Base-by-base conservation (phyloP, 2,113 vertebrate genomes). In the Rhinichthys klamathensis region DNA sequence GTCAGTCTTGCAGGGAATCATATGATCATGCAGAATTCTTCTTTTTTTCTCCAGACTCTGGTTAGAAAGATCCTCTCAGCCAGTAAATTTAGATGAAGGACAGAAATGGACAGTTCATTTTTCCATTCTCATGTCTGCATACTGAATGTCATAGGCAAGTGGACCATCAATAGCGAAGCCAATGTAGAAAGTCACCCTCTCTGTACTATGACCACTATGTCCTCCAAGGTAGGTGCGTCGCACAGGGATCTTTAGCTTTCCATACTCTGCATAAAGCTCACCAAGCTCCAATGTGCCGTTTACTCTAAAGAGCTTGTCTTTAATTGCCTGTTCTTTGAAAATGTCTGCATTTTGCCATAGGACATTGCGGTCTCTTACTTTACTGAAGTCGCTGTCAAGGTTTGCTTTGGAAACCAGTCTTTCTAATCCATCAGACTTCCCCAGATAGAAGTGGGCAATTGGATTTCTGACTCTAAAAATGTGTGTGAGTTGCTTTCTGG, bases 91-190 rank as follows among this genome's bases (percentile, higher is more conserved):
- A 30, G 30, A 30, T 30, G 30, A 30, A 30, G 30, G 30, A 30
- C 1, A 30, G 30, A 30, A 30, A 30, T 30, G 30, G 30, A 30
- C 2, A 1, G 30, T 30, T 30, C 2, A 30, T 30, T 30, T 30
- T 30, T 30, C 30, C 30, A 30, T 30, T 30, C 30, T 30, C 30
- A 30, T 30, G 30, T 35, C 74, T 67, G 69, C 46, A 3, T 78
- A 78, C 13, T 84, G 74, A 69, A 84, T 74, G 9, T 92, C 87
- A 49, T 92, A 93, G 4, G 92, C 92, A 32, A 93, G 9, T 0
- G 90, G 93, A 35, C 93, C 91, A 54, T 92, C 77, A 38, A 93
- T 90, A 0, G 93, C 90, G 88, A 93, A 93, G 0, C 93, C 93
- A 65, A 93, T 0, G 58, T 89, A 93, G 85, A 93, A 93, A 2